Conservation (phyloP, 2,888 invertebrate species). For the Byasa hedistus region DNA sequence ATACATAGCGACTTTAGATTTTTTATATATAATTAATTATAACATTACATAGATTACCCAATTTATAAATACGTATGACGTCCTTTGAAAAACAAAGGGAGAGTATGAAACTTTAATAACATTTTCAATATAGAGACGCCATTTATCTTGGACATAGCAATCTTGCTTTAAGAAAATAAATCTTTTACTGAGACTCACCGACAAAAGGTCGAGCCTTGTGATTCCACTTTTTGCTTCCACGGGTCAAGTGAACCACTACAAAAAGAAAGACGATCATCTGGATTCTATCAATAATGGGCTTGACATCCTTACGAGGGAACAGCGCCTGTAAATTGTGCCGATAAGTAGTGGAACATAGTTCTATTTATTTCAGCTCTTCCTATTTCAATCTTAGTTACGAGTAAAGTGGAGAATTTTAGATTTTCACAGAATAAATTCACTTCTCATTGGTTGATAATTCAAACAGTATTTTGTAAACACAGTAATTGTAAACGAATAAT, state of each 20-base stretch:
- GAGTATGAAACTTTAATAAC: conserved; percentile 22
- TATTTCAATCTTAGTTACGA: no score
- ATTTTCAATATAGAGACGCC: conserved; percentile 29
- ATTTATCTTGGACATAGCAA: conserved; percentile 44
- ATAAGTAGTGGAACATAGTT: conserved; percentile 27
- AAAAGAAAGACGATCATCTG: conserved; percentile 53
- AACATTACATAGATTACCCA: no score
- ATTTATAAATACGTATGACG: no score
- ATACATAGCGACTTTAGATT: no score
- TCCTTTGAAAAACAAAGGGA: neutral
- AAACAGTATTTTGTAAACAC: no score
- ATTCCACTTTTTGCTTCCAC: conserved; percentile 57
- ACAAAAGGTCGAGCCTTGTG: conserved; percentile 53
- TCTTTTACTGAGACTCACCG: conserved; percentile 53
- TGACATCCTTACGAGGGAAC: conserved; percentile 39
- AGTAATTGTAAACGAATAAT: no score
- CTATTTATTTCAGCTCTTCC: conserved; percentile 10
- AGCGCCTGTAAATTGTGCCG: conserved; percentile 36
- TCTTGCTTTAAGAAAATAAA: conserved; percentile 62
- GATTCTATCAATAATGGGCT: conserved; percentile 53
- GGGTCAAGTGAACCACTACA: conserved; percentile 55
- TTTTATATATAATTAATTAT: no score
- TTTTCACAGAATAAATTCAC: no score
- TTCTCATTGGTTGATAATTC: no score
- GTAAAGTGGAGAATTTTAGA: no score